Evolutionary conservation across 2,888 invertebrate species (phyloP), one percentile per base, ranked within the genome.

Genomic region (Synanthedon vespiformis): DNA sequence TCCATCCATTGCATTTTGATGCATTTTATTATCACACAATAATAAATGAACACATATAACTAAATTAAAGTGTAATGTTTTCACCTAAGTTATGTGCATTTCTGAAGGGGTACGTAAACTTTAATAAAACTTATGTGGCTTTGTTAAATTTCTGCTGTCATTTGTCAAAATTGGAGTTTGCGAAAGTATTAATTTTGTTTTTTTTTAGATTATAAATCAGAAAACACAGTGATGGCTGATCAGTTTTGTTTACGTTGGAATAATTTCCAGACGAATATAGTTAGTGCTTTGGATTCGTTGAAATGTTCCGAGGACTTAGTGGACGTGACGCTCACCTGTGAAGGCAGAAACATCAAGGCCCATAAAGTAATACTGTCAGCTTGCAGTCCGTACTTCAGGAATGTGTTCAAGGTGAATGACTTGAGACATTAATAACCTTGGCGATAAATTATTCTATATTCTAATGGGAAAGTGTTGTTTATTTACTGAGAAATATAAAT

Each of bases 241-340:
- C 92, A 92, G 74, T 92, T 92, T 74, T 92, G 92, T 82, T 88
- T 92, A 74, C 91, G 91, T 81, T 92, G 92, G 92, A 92, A 92
- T 75, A 92, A 92, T 74, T 92, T 92, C 81, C 91, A 92, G 77
- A 89, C 89, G 55, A 92, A 91, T 65, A 91, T 92, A 67, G 89
- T 92, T 57, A 90, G 89, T 68, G 92, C 92, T 48, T 89, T 92
- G 70, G 92, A 92, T 78, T 91, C 90, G 62, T 80, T 92, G 58
- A 90, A 92, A 71, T 89, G 88, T 63, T 91, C 91, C 11, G 92
- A 92, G 78, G 91, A 92, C 78, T 86, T 92, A 64, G 92, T 92
- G 55, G 92, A 93, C 80, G 92, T 92, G 64, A 92, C 92, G 57
- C 84, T 93, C 67, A 91, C 92, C 64, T 92, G 92, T 74, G 92